These are phyloP conservation scores for Mirza zaza DNA, from an alignment of 2,113 vertebrate genomes.

Conservation along the genomic window DNA sequence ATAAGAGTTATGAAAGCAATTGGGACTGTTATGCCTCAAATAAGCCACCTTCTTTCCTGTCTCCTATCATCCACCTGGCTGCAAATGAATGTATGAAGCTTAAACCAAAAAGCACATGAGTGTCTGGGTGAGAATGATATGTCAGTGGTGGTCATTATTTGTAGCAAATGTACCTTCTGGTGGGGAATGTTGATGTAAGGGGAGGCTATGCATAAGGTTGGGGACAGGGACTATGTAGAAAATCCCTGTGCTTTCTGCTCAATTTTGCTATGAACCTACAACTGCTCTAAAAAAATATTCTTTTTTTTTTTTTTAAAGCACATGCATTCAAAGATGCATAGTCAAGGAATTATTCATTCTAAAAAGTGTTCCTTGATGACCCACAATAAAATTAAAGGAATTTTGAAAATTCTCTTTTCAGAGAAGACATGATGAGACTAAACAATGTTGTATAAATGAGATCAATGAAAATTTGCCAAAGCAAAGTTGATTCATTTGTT, in stretches of 20 bases:
- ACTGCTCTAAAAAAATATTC: background rate
- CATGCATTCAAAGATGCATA: constrained; percentile 69
- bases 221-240: background rate
- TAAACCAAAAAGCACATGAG: constrained; percentile 71
- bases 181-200: background rate
- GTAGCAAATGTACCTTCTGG: background rate
- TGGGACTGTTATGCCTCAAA: background rate
- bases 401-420: background rate
- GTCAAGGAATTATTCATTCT: constrained; percentile 34
- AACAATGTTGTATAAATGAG: background rate
- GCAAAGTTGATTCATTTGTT: background rate
- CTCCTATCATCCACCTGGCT: background rate
- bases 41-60: background rate
- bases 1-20: background rate
- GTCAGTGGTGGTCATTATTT: background rate
- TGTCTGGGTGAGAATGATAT: background rate
- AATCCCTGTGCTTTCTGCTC: background rate
- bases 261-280: background rate
- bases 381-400: constrained; percentile 53
- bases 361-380: constrained; percentile 66
- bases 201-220: background rate
- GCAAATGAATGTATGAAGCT: constrained; percentile 52
- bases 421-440: background rate
- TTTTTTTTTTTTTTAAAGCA: constrained; percentile 39
- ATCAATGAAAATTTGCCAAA: background rate